A percentile compares a stretch with the other conserved stretches of the same genome.
Conservation (phyloP, 2,113 vertebrate species). For the Hylia prasina region DNA sequence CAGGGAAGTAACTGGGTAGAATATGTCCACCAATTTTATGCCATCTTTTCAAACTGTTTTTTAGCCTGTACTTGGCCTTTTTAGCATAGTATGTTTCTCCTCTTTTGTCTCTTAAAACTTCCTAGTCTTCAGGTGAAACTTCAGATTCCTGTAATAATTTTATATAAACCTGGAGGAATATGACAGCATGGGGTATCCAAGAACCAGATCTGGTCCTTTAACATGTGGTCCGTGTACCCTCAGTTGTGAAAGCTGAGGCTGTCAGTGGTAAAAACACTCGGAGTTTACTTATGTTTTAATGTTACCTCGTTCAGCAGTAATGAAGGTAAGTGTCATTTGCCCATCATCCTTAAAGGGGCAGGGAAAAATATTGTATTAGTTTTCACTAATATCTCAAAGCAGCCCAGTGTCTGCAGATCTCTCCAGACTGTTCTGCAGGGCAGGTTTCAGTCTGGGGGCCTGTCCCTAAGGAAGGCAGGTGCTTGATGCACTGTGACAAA, state of each 20-base stretch:
- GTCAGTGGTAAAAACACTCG: neutral
- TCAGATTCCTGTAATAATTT: neutral
- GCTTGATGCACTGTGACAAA: neutral
- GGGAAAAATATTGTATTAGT: neutral
- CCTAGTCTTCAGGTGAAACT: neutral
- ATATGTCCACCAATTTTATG: neutral
- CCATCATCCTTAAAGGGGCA: neutral
- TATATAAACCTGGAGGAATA: neutral
- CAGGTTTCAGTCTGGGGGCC: neutral
- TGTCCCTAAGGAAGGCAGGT: neutral
- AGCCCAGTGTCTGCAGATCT: neutral
- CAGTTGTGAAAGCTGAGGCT: neutral
- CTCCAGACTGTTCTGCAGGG: neutral
- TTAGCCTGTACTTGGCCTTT: neutral
- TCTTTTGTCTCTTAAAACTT: neutral
- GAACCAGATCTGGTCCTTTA: neutral
- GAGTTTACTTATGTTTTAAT: neutral
- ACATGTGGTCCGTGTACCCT: neutral
- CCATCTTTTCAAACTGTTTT: neutral
- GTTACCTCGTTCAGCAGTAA: neutral
- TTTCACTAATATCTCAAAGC: neutral
- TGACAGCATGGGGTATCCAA: neutral
- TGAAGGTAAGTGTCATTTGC: neutral
- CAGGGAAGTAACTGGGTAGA: neutral
- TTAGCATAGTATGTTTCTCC: neutral